Conservation (phyloP, 2,113 vertebrate species). For the Antigone vipio region DNA sequence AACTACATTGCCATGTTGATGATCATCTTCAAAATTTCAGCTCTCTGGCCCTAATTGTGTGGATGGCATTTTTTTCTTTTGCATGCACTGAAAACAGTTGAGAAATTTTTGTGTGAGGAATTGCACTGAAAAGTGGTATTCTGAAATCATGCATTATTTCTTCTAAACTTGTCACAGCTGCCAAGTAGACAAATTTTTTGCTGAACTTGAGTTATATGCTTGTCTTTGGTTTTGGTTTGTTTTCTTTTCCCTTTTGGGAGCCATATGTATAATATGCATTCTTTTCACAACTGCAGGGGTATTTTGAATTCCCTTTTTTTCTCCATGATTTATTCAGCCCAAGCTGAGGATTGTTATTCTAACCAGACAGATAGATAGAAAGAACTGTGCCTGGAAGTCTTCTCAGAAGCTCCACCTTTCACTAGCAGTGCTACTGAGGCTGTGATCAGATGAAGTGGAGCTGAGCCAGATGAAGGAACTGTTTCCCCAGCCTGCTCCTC, state of each 20-base stretch:
- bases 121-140: background rate
- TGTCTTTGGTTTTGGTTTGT: conserved; percentile 19
- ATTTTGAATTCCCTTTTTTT: background rate
- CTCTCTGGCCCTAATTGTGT: background rate
- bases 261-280: background rate
- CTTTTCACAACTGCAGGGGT: background rate
- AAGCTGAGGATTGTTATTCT: background rate
- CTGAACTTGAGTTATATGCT: background rate
- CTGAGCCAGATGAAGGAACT: background rate
- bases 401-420: background rate
- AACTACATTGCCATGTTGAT: background rate
- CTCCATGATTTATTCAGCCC: background rate
- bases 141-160: background rate
- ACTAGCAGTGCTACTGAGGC: background rate
- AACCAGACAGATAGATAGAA: background rate
- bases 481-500: background rate
- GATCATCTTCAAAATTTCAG: background rate
- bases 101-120: background rate
- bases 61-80: background rate
- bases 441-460: background rate
- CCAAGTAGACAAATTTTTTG: background rate
- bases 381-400: background rate
- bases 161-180: background rate
- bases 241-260: conserved; percentile 15
- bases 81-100: background rate